A percentile compares a stretch with the other conserved stretches of the same genome.
phyloP scores from a whole-genome alignment of 35 echinoderm and acorn worm genomes.

The Chiridota heheva region DNA sequence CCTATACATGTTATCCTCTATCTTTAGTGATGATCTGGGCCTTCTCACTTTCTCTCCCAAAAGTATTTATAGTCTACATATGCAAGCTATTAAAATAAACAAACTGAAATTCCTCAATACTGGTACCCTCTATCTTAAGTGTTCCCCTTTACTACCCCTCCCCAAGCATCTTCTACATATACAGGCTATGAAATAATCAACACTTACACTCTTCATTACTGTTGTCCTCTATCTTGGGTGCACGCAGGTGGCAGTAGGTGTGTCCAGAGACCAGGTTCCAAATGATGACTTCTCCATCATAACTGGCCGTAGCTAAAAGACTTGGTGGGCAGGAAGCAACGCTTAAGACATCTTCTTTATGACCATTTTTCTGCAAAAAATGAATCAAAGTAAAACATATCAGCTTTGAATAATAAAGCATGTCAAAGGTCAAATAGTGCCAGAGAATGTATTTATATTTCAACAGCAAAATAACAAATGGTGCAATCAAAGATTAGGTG shows the following conservation, averaged over 20 bases:
- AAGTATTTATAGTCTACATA: too few relatives aligned
- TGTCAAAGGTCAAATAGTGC: too few relatives aligned
- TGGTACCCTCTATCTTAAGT: too few relatives aligned
- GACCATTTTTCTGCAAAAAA: conserved; percentile 82
- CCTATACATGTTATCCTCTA: too few relatives aligned
- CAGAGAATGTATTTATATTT: too few relatives aligned
- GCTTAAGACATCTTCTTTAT: conserved; percentile 91
- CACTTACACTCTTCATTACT: conserved; percentile 45
- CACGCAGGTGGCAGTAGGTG: conserved; percentile 85
- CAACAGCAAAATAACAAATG: neutral
- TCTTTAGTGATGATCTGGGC: too few relatives aligned
- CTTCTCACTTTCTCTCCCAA: too few relatives aligned
- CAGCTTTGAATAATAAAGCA: neutral
- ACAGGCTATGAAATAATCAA: conserved; percentile 17
- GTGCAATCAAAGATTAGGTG: too few relatives aligned
- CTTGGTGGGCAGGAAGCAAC: conserved; percentile 78
- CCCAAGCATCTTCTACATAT: conserved; percentile 90
- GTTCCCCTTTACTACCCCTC: too few relatives aligned
- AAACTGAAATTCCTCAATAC: neutral
- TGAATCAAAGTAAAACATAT: neutral
- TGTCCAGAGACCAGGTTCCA: conserved; percentile 99
- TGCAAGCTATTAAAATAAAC: too few relatives aligned
- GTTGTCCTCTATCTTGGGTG: neutral
- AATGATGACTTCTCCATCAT: conserved; percentile 96
- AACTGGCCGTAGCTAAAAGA: conserved; percentile 91